These are phyloP conservation scores for Eupithecia vulgata DNA, from an alignment of 2,888 invertebrate genomes.

Conservation along the genomic window DNA sequence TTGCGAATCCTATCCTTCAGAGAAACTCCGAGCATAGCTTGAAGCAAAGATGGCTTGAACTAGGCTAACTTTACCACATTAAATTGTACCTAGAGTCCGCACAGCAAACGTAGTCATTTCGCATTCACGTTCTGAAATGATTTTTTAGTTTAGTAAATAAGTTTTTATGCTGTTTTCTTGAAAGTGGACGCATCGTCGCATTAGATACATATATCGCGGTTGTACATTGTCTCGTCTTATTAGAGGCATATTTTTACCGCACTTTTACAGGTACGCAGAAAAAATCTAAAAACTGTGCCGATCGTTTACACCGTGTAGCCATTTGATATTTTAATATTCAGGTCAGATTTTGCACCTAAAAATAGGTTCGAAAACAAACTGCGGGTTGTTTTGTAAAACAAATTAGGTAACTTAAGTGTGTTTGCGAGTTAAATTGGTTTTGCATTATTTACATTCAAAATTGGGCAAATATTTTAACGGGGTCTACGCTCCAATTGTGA, in stretches of 20 bases:
- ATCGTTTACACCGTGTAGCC: background rate
- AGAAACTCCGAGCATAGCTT: no score
- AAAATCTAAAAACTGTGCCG: background rate
- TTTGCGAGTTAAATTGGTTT: conserved; percentile 12
- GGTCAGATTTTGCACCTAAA: conserved; percentile 13
- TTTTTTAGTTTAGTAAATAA: background rate
- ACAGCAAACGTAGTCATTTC: background rate
- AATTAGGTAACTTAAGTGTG: conserved; percentile 7
- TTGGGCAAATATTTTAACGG: conserved; percentile 1
- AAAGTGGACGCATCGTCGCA: background rate
- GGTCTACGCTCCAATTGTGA: background rate
- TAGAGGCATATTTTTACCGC: no score
- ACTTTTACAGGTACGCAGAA: background rate
- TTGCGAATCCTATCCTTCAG: no score
- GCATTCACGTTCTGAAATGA: background rate
- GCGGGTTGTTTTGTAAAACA: conserved; percentile 6
- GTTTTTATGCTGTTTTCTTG: background rate
- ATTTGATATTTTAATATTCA: conserved; percentile 13
- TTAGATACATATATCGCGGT: no score
- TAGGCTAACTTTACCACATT: background rate
- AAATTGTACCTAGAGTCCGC: no score
- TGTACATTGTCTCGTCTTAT: no score
- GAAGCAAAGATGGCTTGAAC: background rate
- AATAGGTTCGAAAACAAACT: conserved; percentile 11
- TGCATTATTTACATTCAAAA: conserved; percentile 9